These are phyloP conservation scores for Echinarachnius parma DNA, from an alignment of 53 echinoderm and acorn worm species.

Conservation along the genomic window DNA sequence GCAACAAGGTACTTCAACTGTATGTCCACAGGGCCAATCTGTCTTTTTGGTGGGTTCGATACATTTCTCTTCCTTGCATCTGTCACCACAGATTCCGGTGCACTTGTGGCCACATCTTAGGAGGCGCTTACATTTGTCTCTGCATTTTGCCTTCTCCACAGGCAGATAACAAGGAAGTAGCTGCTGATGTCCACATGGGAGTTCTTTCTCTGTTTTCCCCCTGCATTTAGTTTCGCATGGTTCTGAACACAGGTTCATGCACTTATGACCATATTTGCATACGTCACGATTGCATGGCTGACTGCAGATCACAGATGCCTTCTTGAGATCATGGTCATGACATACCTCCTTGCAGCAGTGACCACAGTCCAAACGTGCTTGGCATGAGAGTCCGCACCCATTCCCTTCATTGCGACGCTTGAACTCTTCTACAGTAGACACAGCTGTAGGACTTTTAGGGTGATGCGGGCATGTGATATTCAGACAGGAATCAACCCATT, in stretches of 20 bases:
- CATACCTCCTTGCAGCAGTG: slow-evolving; percentile 57
- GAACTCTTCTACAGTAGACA: slow-evolving; percentile 40
- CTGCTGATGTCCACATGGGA: slow-evolving; percentile 49
- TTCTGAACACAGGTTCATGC: slow-evolving; percentile 17
- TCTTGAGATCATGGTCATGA: slow-evolving; percentile 19
- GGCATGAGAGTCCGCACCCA: slow-evolving; percentile 63
- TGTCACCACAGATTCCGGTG: slow-evolving; percentile 42
- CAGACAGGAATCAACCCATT: slow-evolving; percentile 16
- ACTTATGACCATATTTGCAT: slow-evolving; percentile 38
- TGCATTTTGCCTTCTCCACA: slow-evolving; percentile 32
- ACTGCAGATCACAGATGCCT: slow-evolving; percentile 13
- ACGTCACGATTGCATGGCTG: slow-evolving; percentile 22
- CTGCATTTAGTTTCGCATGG: slow-evolving; percentile 47
- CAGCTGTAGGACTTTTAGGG: slow-evolving; percentile 9
- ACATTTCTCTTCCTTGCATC: slow-evolving; percentile 43
- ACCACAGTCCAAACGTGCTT: slow-evolving; percentile 59
- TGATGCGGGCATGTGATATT: slow-evolving; percentile 24
- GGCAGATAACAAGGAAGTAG: slow-evolving; percentile 22
- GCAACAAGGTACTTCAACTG: slow-evolving; percentile 46
- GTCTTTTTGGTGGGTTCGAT: slow-evolving; percentile 18
- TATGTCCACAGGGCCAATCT: slow-evolving; percentile 61
- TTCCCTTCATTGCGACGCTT: slow-evolving; percentile 33
- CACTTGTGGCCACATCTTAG: slow-evolving; percentile 66
- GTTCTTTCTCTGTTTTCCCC: slow-evolving; percentile 28
- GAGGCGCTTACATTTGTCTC: slow-evolving; percentile 36